phyloP scores from a whole-genome alignment of 92 coral and sea anemone species.

The Parazoanthus darwini region DNA sequence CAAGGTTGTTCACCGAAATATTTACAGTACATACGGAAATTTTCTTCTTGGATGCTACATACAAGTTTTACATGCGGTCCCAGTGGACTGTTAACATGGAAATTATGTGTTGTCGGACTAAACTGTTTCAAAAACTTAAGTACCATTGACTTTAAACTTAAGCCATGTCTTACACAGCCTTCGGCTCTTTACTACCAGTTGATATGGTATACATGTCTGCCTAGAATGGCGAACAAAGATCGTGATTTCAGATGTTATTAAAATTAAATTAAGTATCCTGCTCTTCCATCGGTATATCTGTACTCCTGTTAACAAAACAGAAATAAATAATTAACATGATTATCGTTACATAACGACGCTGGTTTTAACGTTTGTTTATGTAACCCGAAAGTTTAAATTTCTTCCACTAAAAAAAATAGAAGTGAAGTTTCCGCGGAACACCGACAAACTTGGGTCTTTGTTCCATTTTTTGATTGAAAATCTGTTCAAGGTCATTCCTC shows the following conservation, averaged over 20 bases:
- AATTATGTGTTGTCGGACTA: constrained; percentile 13
- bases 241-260: constrained; percentile 2
- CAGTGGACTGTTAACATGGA: constrained; percentile 23
- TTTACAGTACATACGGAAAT: constrained; percentile 43
- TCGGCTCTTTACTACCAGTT: background rate
- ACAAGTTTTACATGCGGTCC: constrained; percentile 42
- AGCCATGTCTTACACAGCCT: constrained; percentile 41
- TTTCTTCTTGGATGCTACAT: constrained; percentile 18
- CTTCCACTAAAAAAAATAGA: too few relatives aligned
- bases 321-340: background rate
- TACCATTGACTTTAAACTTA: constrained; percentile 31
- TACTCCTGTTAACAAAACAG: constrained; percentile 50
- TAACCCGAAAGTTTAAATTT: too few relatives aligned
- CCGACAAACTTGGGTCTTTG: too few relatives aligned
- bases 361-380: too few relatives aligned
- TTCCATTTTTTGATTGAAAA: too few relatives aligned
- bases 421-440: too few relatives aligned
- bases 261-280: constrained; percentile 53
- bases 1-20: constrained; percentile 21
- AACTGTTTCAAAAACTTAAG: constrained; percentile 28
- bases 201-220: background rate
- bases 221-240: constrained; percentile 1
- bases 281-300: constrained; percentile 87
- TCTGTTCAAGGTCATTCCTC: too few relatives aligned
- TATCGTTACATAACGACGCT: too few relatives aligned